phyloP scores from a whole-genome alignment of 2,888 invertebrate genomes.

The Tachina lurida region DNA sequence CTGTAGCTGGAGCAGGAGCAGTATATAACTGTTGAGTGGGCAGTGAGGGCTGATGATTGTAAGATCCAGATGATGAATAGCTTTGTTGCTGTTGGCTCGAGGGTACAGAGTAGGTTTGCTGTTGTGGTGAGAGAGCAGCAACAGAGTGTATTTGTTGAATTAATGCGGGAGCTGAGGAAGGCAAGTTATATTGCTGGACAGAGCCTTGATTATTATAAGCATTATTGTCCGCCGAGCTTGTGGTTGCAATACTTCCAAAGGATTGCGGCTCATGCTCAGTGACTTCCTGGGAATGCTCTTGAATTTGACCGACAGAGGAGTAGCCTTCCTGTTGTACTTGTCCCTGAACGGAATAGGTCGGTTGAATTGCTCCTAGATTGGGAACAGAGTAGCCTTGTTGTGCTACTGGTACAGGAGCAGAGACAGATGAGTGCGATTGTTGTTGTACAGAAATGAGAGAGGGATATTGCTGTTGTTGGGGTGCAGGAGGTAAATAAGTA shows the following conservation, averaged over 20 bases:
- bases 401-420: constrained; percentile 2
- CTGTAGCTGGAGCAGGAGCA: constrained; percentile 16
- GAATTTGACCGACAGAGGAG: constrained; percentile 20
- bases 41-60: no score
- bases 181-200: constrained; percentile 39
- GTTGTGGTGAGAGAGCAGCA: no score
- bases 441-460: constrained; percentile 26
- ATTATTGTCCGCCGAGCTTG: background rate
- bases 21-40: background rate
- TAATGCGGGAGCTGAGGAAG: constrained; percentile 4
- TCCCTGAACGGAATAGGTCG: background rate
- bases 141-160: no score
- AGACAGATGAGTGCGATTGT: constrained; percentile 25
- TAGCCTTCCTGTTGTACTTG: constrained; percentile 47
- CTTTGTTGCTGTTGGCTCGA: no score
- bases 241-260: background rate
- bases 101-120: no score
- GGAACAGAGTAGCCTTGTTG: constrained; percentile 56
- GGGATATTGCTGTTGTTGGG: constrained; percentile 22
- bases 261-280: constrained; percentile 18
- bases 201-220: constrained; percentile 19
- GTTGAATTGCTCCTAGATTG: constrained; percentile 14
- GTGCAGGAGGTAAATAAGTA: background rate
- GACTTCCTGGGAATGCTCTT: constrained; percentile 15
- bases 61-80: no score